Evolutionary conservation across 2,888 invertebrate species (phyloP).

Genomic region (Lydus trimaculatus): DNA sequence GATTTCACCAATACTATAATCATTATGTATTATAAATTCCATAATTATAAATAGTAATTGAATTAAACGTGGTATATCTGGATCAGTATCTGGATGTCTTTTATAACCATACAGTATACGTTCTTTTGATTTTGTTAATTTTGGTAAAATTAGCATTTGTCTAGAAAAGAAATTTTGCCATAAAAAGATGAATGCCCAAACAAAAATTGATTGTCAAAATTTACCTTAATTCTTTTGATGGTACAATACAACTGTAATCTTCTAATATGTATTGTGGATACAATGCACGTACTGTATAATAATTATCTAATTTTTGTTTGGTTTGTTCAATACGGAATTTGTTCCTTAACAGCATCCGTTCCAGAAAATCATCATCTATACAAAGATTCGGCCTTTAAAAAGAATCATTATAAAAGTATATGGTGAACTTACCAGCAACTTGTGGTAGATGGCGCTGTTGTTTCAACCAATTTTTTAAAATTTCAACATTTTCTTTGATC

Average conservation of each 20-base stretch:
- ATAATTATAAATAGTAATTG: too few species aligned
- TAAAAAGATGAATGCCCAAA: too few species aligned
- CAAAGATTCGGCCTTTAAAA: too few species aligned
- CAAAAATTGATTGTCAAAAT: too few species aligned
- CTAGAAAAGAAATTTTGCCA: too few species aligned
- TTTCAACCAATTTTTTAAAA: slow-evolving; percentile 13
- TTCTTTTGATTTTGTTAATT: background rate
- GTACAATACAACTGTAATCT: background rate
- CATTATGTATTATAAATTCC: background rate
- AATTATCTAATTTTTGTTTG: slow-evolving; percentile 18
- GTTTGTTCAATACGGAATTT: slow-evolving; percentile 15
- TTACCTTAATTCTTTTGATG: background rate
- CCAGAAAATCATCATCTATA: slow-evolving; percentile 6
- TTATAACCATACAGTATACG: background rate
- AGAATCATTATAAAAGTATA: too few species aligned
- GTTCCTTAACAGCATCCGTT: slow-evolving; percentile 11
- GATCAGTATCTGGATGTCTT: background rate
- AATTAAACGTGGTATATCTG: too few species aligned
- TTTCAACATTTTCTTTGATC: slow-evolving; percentile 3
- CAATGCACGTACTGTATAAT: background rate
- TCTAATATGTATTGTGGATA: background rate
- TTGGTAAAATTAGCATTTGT: background rate
- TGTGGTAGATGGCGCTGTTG: slow-evolving; percentile 11
- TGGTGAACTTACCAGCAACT: background rate
- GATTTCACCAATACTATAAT: slow-evolving; percentile 1